phyloP scores from a whole-genome alignment of 2,888 invertebrate genomes.

The Monopis laevigella region DNA sequence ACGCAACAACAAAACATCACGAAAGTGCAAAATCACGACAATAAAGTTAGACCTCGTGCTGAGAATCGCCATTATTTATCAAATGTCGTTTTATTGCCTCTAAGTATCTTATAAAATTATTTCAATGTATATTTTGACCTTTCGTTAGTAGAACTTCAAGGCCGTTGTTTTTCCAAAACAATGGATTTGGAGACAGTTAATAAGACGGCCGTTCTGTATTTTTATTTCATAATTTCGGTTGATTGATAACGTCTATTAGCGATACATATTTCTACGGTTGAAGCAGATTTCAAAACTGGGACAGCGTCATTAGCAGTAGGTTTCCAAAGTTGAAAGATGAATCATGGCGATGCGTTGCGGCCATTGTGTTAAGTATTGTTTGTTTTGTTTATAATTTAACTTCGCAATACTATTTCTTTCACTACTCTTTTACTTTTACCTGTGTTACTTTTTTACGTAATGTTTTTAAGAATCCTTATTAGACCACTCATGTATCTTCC shows the following conservation, averaged over 20 bases:
- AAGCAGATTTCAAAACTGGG: slow-evolving; percentile 36
- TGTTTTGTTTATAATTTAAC: slow-evolving; percentile 9
- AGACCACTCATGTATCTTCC: no score
- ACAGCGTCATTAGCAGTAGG: slow-evolving; percentile 34
- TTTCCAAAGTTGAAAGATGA: slow-evolving; percentile 32
- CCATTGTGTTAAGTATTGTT: slow-evolving; percentile 10
- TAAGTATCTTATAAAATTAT: slow-evolving; percentile 11
- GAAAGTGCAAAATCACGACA: slow-evolving; percentile 14
- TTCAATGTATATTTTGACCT: slow-evolving; percentile 7
- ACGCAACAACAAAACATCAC: slow-evolving; percentile 8
- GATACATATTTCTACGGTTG: slow-evolving; percentile 28
- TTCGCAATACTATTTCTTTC: slow-evolving; percentile 8
- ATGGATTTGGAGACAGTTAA: slow-evolving; percentile 12
- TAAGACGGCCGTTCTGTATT: no score
- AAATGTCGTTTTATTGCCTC: slow-evolving; percentile 11
- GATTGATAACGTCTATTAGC: slow-evolving; percentile 42
- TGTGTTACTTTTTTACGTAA: no score
- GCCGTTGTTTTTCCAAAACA: slow-evolving; percentile 10
- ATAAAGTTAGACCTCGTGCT: slow-evolving; percentile 7
- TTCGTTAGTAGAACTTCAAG: slow-evolving; percentile 8
- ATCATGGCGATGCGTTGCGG: slow-evolving; percentile 11
- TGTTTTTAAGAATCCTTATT: no score
- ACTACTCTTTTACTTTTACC: slow-evolving; percentile 2
- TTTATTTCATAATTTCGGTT: slow-evolving; percentile 18
- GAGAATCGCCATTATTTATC: slow-evolving; percentile 12